Conservation (phyloP, 1,140 invertebrate species). For the Apis laboriosa region DNA sequence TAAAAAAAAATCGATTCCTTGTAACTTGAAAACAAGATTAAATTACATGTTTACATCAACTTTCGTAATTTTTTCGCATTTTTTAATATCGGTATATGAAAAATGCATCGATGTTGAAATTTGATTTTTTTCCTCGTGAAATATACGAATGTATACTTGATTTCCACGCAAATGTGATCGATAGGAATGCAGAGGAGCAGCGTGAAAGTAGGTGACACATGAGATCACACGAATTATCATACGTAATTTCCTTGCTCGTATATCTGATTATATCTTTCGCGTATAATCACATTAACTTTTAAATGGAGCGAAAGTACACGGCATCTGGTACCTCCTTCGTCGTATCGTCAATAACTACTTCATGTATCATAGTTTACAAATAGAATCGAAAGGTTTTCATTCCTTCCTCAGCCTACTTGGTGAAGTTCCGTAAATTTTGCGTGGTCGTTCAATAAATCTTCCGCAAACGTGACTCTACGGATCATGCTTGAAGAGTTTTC, state of each 20-base stretch:
- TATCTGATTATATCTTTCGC: background rate
- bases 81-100: background rate
- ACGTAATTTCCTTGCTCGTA: conserved; percentile 25
- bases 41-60: too few species aligned
- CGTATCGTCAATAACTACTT: background rate
- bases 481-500: background rate
- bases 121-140: background rate
- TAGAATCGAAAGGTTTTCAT: background rate
- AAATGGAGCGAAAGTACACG: conserved; percentile 3
- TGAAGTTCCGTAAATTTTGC: conserved; percentile 3
- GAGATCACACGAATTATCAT: conserved; percentile 40
- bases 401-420: background rate
- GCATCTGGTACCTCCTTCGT: background rate
- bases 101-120: background rate
- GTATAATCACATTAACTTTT: background rate
- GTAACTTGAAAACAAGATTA: too few species aligned
- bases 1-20: too few species aligned
- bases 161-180: background rate
- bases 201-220: conserved; percentile 37
- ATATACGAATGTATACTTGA: background rate
- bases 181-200: conserved; percentile 7
- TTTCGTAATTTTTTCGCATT: too few species aligned
- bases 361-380: background rate
- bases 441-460: background rate
- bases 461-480: background rate